Conservation (phyloP, 2,797 vertebrate genomes). For the Synanceia verrucosa region DNA sequence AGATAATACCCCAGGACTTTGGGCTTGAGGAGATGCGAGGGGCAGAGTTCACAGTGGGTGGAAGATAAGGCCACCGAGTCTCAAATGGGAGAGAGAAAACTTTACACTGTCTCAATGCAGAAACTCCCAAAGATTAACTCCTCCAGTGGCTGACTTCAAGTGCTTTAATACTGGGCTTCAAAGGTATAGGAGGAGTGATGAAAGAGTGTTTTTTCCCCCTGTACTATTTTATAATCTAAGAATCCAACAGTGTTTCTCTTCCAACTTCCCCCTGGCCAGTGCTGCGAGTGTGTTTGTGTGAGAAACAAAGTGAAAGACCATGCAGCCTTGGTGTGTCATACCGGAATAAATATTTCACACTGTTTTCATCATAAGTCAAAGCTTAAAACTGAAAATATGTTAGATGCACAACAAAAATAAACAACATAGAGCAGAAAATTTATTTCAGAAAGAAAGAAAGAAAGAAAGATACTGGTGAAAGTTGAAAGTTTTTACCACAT, state of each 20-base stretch:
- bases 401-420: neutral
- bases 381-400: neutral
- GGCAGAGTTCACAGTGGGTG: conserved; percentile 45
- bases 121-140: conserved; percentile 56
- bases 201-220: neutral
- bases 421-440: no score
- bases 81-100: conserved; percentile 44
- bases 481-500: no score
- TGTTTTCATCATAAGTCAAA: conserved; percentile 9
- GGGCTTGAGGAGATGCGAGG: conserved; percentile 19
- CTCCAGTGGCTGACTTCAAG: conserved; percentile 39
- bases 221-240: conserved; percentile 33
- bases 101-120: conserved; percentile 27
- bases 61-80: conserved; percentile 58
- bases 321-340: neutral
- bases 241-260: conserved; percentile 21
- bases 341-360: conserved; percentile 13
- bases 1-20: conserved; percentile 60
- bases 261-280: conserved; percentile 5
- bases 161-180: conserved; percentile 37
- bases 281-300: neutral
- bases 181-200: conserved; percentile 36
- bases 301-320: neutral
- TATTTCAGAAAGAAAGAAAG: no score
- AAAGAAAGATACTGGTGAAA: no score